phyloP scores from a whole-genome alignment of 2,113 vertebrate genomes.

The Podarcis muralis region DNA sequence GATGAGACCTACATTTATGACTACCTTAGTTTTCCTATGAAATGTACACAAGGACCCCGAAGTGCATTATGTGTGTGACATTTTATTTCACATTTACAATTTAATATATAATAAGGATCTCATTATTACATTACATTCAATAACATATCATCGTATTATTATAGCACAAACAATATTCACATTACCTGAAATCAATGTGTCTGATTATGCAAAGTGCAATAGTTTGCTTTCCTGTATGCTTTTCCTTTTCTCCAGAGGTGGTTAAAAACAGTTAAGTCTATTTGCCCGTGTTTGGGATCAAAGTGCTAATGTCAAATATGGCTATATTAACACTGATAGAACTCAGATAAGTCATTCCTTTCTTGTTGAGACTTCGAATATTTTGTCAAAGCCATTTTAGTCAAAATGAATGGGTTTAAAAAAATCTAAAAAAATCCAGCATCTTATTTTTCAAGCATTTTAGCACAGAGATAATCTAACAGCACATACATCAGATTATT shows the following conservation, averaged over 20 bases:
- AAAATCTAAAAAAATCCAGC: too few species aligned
- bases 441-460: not conserved
- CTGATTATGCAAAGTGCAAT: not conserved
- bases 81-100: not conserved
- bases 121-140: not conserved
- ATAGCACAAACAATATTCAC: not conserved
- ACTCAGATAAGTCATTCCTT: not conserved
- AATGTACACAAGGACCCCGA: not conserved
- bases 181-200: not conserved
- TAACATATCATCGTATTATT: not conserved
- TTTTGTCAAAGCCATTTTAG: not conserved
- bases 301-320: not conserved
- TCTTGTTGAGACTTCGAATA: not conserved
- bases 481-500: not conserved
- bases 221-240: not conserved
- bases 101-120: not conserved
- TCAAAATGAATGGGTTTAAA: not conserved
- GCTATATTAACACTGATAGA: not conserved
- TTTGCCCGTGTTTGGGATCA: too few species aligned
- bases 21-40: not conserved
- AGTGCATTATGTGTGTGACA: not conserved
- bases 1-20: not conserved
- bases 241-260: not conserved
- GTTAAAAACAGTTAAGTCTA: not conserved
- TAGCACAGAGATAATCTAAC: not conserved